Percentiles rank a stretch among this genome's conserved stretches.
Conservation (phyloP, 2,888 invertebrate genomes). For the Volucella bombylans region DNA sequence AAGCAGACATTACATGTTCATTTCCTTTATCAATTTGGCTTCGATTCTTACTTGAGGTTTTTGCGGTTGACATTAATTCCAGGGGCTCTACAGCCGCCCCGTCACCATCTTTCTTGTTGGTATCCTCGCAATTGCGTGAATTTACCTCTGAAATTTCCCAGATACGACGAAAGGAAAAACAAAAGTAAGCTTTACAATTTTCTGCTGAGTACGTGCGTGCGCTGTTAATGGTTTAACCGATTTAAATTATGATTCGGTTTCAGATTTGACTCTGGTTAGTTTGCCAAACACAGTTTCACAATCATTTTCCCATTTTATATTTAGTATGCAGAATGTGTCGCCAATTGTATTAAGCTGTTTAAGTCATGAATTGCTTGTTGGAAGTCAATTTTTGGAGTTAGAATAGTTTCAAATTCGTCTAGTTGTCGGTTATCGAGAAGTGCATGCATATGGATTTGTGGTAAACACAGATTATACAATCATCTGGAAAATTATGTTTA, state of each 20-base stretch:
- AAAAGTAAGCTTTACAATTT: slow-evolving; percentile 71
- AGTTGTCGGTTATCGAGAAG: slow-evolving; percentile 19
- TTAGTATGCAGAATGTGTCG: slow-evolving; percentile 71
- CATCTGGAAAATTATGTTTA: no score
- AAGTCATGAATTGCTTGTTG: slow-evolving; percentile 66
- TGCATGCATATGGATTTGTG: neutral
- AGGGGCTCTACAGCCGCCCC: slow-evolving; percentile 31
- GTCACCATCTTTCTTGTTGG: slow-evolving; percentile 4
- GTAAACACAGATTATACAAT: no score
- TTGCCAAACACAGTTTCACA: slow-evolving; percentile 19
- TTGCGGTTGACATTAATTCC: slow-evolving; percentile 71
- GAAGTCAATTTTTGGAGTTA: slow-evolving; percentile 61
- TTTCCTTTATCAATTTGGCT: slow-evolving; percentile 63
- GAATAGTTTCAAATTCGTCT: slow-evolving; percentile 49
- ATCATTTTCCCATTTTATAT: slow-evolving; percentile 58
- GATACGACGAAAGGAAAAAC: slow-evolving; percentile 36
- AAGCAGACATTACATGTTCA: slow-evolving; percentile 27
- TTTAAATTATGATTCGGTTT: slow-evolving; percentile 58
- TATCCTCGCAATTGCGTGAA: slow-evolving; percentile 35
- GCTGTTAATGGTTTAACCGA: slow-evolving; percentile 69
- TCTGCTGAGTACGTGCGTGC: slow-evolving; percentile 72
- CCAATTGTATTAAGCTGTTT: slow-evolving; percentile 67
- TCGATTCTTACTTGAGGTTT: slow-evolving; percentile 66
- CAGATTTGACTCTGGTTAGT: slow-evolving; percentile 57
- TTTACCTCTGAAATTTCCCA: slow-evolving; percentile 37